Evolutionary conservation across 2,113 vertebrate species (phyloP).

Genomic region (Cairina moschata): DNA sequence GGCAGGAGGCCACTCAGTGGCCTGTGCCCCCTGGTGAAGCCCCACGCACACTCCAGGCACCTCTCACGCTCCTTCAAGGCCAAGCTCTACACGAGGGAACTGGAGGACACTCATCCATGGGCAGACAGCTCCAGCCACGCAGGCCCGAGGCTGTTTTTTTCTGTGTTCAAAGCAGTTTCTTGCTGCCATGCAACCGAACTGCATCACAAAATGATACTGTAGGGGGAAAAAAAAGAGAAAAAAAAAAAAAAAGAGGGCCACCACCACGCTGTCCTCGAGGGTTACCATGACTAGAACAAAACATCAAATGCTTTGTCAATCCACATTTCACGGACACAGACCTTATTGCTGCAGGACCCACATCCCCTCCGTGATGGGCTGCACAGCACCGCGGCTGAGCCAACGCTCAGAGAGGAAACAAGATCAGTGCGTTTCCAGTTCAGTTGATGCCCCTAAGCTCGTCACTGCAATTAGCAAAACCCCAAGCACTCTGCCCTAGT

Average conservation of each 20-base stretch:
- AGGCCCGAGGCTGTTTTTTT: neutral
- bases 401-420: neutral
- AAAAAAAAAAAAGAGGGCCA: neutral
- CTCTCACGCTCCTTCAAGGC: rapidly evolving
- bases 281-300: neutral
- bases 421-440: rapidly evolving
- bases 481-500: rapidly evolving
- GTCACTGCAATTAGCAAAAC: neutral
- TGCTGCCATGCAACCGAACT: neutral
- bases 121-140: neutral
- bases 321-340: rapidly evolving
- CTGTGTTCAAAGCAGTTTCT: neutral
- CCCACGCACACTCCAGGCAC: neutral
- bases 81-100: neutral
- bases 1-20: rapidly evolving
- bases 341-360: neutral
- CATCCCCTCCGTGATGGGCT: neutral
- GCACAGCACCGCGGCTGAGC: neutral
- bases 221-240: neutral
- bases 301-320: neutral
- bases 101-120: neutral
- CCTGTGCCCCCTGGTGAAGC: neutral
- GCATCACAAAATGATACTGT: neutral
- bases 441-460: neutral
- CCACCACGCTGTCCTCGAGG: neutral